phyloP scores from a whole-genome alignment of 2,113 vertebrate genomes.

The Gasterosteus aculeatus region DNA sequence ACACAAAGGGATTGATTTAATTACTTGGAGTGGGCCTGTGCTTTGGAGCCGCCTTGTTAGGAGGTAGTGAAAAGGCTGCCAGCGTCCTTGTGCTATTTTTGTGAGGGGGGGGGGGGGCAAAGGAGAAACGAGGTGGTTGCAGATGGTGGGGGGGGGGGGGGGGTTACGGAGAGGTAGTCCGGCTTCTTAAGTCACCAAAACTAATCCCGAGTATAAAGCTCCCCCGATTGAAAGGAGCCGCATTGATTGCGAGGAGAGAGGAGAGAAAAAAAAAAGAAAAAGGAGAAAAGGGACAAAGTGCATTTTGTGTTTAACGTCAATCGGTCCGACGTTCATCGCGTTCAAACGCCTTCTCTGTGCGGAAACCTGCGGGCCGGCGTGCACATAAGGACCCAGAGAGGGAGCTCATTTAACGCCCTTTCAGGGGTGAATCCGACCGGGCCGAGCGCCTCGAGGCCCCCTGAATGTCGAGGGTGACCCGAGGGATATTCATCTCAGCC shows the following conservation, averaged over 20 bases:
- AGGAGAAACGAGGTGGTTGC: slow-evolving; percentile 31
- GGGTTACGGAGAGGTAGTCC: slow-evolving; percentile 86
- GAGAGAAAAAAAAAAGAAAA: background rate
- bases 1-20: slow-evolving; percentile 99
- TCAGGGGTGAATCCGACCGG: slow-evolving; percentile 7
- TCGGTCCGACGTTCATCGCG: slow-evolving; percentile 78
- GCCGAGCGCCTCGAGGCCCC: background rate
- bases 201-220: slow-evolving; percentile 90
- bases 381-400: slow-evolving; percentile 7
- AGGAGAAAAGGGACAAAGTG: slow-evolving; percentile 75
- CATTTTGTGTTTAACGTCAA: slow-evolving; percentile 85
- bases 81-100: slow-evolving; percentile 87
- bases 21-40: slow-evolving; percentile 97
- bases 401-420: slow-evolving; percentile 26
- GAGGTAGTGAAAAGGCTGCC: slow-evolving; percentile 89
- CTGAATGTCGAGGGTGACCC: background rate
- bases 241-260: slow-evolving; percentile 82
- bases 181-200: slow-evolving; percentile 91
- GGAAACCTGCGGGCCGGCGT: slow-evolving; percentile 16
- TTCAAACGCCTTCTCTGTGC: slow-evolving; percentile 16
- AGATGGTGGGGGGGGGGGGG: slow-evolving; percentile 74
- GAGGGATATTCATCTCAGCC: background rate
- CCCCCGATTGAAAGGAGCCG: slow-evolving; percentile 86
- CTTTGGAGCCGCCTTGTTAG: slow-evolving; percentile 93
- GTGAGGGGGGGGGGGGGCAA: slow-evolving; percentile 47